Conservation (phyloP, 1,140 invertebrate genomes). For the Drosophila burlai region DNA sequence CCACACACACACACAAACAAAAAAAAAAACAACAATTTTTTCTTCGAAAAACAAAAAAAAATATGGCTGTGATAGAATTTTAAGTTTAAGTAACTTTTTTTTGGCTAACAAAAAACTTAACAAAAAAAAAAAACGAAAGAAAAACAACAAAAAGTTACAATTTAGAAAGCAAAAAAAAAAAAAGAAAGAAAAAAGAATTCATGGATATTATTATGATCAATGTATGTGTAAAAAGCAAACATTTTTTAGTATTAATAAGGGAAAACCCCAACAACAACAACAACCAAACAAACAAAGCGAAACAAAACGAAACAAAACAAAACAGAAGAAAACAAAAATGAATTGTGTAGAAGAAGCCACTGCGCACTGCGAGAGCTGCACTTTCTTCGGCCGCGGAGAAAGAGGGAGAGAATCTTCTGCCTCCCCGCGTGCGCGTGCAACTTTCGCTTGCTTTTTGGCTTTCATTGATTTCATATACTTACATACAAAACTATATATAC, state of each 20-base stretch:
- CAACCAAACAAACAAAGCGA: constrained; percentile 13
- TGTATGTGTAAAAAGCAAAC: constrained; percentile 40
- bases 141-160: constrained; percentile 34
- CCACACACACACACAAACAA: constrained; percentile 26
- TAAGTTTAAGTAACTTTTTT: constrained; percentile 61
- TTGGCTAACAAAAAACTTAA: constrained; percentile 11
- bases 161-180: constrained; percentile 17
- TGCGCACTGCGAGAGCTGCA: constrained; percentile 27
- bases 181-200: constrained; percentile 7
- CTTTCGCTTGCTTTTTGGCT: constrained; percentile 52
- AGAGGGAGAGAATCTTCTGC: constrained; percentile 23
- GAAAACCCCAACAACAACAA: constrained; percentile 2
- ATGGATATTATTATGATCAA: constrained; percentile 49
- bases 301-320: constrained; percentile 8
- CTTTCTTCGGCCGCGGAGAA: constrained; percentile 35
- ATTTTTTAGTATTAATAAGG: constrained; percentile 46
- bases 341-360: constrained; percentile 43
- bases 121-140: neutral
- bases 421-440: constrained; percentile 9
- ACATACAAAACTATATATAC: constrained; percentile 1
- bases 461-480: constrained; percentile 51
- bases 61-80: constrained; percentile 79
- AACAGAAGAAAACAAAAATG: constrained; percentile 22
- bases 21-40: constrained; percentile 45
- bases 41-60: constrained; percentile 64